Base-by-base conservation (phyloP, 2,797 vertebrate species). In the Diplodus sargus region DNA sequence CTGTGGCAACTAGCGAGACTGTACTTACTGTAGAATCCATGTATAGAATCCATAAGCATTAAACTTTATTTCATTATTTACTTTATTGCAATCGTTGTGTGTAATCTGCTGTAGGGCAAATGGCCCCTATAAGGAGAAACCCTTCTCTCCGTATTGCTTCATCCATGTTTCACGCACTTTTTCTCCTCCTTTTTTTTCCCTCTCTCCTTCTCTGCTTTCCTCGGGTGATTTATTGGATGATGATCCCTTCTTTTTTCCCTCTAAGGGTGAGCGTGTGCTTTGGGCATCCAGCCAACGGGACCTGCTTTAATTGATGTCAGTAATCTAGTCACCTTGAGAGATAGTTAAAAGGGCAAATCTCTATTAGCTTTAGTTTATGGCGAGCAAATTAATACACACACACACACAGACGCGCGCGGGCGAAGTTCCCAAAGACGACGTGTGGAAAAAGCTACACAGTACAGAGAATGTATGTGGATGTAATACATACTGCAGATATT, bases 321-420 rank as follows among this genome's bases (percentile, higher is more conserved):
- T 93, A 93, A 94, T 94, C 92, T 93, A 90, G 86, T 94, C 93
- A 94, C 93, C 91, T 94, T 93, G 93, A 94, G 86, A 92, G 90
- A 93, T 88, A 89, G 89, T 92, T 92, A 91, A 90, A 92, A 94
- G 90, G 91, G 88, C 92, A 93, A 91, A 91, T 92, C 87, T 88
- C 90, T 91, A 88, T 94, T 94, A 93, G 93, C 87, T 90, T 93
- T 93, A 85, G 89, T 93, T 93, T 94, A 93, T 90, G 85, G 84
- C 63, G 47, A 79, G 87, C 75, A 89, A 83, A 92, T 90, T 74
- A 90, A 91, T 69, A 86, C 43, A 49, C 59, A 64, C 47, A 64
- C 47, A 70, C 30, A 68, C 59, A 64, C 47, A 70, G 30, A 68
- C 15, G 30, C 61, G 71, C 47, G 68, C 47, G 30, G n/a, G 34